Percentiles rank a stretch among this genome's conserved stretches.
Evolutionary conservation across 2,888 invertebrate species (phyloP).

Genomic region (Lacanobia oleracea): DNA sequence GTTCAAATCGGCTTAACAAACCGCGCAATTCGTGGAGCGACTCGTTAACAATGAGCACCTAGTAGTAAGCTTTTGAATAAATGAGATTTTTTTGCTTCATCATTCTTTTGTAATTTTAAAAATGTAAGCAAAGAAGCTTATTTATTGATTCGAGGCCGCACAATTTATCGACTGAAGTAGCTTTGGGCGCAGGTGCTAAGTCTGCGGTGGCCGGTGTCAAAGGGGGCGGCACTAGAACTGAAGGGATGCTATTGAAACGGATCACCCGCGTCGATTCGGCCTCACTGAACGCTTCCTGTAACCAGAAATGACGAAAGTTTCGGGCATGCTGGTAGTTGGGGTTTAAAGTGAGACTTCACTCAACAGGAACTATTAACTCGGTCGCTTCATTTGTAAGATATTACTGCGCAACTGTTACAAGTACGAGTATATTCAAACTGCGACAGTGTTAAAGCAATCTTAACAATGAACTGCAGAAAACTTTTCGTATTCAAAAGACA

Average conservation of each 20-base stretch:
- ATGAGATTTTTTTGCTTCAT: conserved; percentile 65
- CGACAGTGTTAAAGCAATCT: not conserved
- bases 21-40: conserved; percentile 61
- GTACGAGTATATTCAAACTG: not conserved
- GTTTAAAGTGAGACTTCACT: conserved; percentile 53
- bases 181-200: conserved; percentile 32
- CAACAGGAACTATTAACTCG: conserved; percentile 19
- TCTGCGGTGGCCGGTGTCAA: conserved; percentile 17
- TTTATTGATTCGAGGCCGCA: conserved; percentile 42
- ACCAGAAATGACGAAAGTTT: conserved; percentile 66
- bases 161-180: conserved; percentile 53
- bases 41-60: conserved; percentile 64
- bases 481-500: conserved; percentile 1
- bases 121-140: conserved; percentile 46
- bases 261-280: conserved; percentile 52
- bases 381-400: conserved; percentile 20
- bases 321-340: conserved; percentile 39
- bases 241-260: conserved; percentile 63
- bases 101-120: conserved; percentile 69
- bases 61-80: conserved; percentile 65
- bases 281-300: conserved; percentile 56
- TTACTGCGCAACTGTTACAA: not conserved
- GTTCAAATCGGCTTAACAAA: conserved; percentile 69
- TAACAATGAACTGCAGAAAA: not conserved
- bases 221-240: conserved; percentile 25